A percentile compares a stretch with the other conserved stretches of the same genome.
Evolutionary conservation across 2,113 vertebrate species (phyloP).

Genomic region (Paramormyrops kingsleyae): DNA sequence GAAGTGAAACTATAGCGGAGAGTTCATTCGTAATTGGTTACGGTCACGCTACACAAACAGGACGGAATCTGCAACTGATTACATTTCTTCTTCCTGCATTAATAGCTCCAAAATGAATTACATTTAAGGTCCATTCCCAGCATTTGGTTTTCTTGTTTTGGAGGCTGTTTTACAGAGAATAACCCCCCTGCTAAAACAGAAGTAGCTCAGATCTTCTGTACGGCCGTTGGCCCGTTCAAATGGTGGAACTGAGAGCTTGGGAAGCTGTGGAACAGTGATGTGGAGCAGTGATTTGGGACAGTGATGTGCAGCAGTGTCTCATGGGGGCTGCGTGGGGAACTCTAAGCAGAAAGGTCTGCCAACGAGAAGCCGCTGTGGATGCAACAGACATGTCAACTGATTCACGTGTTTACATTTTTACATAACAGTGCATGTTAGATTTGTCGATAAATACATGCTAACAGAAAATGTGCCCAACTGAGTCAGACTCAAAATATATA

Average conservation of each 20-base stretch:
- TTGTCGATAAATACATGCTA: background rate
- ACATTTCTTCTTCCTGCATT: slow-evolving; percentile 72
- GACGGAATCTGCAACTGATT: slow-evolving; percentile 84
- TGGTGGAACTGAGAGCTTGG: background rate
- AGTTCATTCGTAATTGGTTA: slow-evolving; percentile 72
- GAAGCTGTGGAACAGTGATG: background rate
- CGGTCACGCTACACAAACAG: slow-evolving; percentile 78
- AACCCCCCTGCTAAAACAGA: slow-evolving; percentile 2
- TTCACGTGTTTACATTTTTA: background rate
- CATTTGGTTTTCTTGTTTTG: slow-evolving; percentile 60
- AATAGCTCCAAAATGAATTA: slow-evolving; percentile 77
- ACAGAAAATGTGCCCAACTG: background rate
- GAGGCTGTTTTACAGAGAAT: slow-evolving; percentile 53
- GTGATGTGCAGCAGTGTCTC: background rate
- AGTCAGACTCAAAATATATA: background rate
- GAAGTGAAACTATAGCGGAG: slow-evolving; percentile 66
- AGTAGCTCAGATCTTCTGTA: background rate
- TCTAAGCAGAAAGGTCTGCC: background rate
- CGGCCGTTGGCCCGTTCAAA: background rate
- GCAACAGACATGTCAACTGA: background rate
- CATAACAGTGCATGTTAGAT: background rate
- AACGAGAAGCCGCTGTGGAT: background rate
- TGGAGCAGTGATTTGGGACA: background rate
- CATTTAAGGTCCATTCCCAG: slow-evolving; percentile 68
- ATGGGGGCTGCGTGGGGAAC: background rate